Evolutionary conservation across 2,888 invertebrate genomes (phyloP).

Genomic region (Amiota communis): DNA sequence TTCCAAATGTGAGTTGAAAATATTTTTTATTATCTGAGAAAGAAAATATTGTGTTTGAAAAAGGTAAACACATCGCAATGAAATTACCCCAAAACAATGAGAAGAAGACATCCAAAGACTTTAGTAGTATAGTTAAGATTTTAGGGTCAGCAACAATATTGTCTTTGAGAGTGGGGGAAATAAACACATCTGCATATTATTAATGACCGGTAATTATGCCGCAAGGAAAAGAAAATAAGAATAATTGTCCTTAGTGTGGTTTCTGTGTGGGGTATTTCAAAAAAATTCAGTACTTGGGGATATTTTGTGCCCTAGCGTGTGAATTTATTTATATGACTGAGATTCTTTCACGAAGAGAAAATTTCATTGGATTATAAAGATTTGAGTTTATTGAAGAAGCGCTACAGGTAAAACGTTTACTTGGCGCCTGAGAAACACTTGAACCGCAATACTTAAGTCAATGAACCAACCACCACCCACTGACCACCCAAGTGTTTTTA

Average conservation of each 20-base stretch:
- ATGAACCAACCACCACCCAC: conserved; percentile 48
- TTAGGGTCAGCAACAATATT: not conserved
- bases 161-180: not conserved
- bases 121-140: conserved; percentile 49
- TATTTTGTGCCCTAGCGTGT: not conserved
- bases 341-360: not conserved
- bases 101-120: conserved; percentile 28
- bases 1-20: conserved; percentile 58
- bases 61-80: conserved; percentile 54
- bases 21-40: conserved; percentile 34
- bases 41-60: conserved; percentile 46
- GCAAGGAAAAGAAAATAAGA: not conserved
- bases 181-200: conserved; percentile 62
- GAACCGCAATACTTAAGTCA: conserved; percentile 41
- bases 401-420: not conserved
- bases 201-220: conserved; percentile 62
- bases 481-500: conserved; percentile 23
- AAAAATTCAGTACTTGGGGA: not conserved
- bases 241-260: no score
- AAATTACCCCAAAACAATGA: conserved; percentile 41
- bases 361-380: not conserved
- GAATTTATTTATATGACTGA: no score
- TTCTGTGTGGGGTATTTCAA: no score
- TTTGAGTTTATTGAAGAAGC: not conserved
- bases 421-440: conserved; percentile 42